A percentile compares a stretch with the other conserved stretches of the same genome.
phyloP scores from a whole-genome alignment of 2,888 invertebrate species.

The Pollenia amentaria region DNA sequence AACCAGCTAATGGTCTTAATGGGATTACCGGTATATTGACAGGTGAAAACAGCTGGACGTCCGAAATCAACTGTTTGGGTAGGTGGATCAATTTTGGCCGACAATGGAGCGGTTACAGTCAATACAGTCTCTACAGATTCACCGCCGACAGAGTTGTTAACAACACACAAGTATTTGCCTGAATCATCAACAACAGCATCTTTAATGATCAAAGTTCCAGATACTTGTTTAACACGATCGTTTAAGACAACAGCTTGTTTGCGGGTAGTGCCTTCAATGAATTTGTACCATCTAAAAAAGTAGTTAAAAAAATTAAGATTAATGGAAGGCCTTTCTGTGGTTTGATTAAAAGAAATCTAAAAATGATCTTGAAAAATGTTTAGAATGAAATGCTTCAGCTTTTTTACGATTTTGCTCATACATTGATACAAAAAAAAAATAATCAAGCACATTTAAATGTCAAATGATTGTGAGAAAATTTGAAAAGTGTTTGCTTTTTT shows the following conservation, averaged over 20 bases:
- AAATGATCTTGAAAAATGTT: conserved; percentile 68
- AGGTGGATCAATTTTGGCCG: conserved; percentile 94
- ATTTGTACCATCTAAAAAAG: conserved; percentile 95
- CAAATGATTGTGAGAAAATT: conserved; percentile 20
- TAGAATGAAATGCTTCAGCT: conserved; percentile 59
- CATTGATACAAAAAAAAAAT: background rate
- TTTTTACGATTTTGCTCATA: background rate
- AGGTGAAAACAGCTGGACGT: conserved; percentile 95
- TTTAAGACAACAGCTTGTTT: conserved; percentile 95
- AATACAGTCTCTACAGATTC: conserved; percentile 96
- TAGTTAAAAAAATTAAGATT: background rate
- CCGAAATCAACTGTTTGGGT: conserved; percentile 97
- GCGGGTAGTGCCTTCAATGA: conserved; percentile 93
- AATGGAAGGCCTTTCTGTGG: conserved; percentile 1
- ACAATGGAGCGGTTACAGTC: conserved; percentile 95
- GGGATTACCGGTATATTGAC: conserved; percentile 95
- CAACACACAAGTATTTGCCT: conserved; percentile 97
- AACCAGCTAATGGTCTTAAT: conserved; percentile 96
- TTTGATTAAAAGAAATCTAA: conserved; percentile 25
- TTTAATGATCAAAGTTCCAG: conserved; percentile 96
- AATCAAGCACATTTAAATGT: conserved; percentile 60
- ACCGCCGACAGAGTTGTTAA: conserved; percentile 97
- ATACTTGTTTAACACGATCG: conserved; percentile 95
- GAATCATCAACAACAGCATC: conserved; percentile 96
- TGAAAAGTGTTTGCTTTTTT: background rate